Evolutionary conservation across 2,888 invertebrate species (phyloP).

Genomic region (Noctua pronuba): DNA sequence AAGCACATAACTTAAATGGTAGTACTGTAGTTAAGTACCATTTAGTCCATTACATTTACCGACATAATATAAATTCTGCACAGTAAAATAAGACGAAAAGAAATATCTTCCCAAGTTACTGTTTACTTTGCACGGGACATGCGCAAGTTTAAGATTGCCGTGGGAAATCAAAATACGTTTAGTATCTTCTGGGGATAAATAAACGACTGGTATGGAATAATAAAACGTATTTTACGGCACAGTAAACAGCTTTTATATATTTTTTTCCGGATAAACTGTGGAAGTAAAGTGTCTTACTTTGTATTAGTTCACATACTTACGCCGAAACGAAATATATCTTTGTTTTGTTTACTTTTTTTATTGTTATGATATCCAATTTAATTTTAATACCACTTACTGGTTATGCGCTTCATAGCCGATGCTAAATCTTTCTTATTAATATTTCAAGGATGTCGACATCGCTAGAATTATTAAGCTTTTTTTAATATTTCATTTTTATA

Average conservation of each 20-base stretch:
- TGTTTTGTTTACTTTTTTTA: constrained; percentile 5
- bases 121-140: constrained; percentile 59
- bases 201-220: constrained; percentile 62
- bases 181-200: constrained; percentile 64
- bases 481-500: not conserved
- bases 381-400: not conserved
- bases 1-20: not conserved
- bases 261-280: constrained; percentile 40
- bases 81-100: constrained; percentile 31
- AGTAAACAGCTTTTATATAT: constrained; percentile 60
- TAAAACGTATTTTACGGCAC: constrained; percentile 65
- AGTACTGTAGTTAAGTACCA: not conserved
- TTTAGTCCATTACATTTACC: constrained; percentile 8
- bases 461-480: not conserved
- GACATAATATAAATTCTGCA: constrained; percentile 29
- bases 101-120: constrained; percentile 48
- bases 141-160: constrained; percentile 65
- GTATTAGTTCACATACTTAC: constrained; percentile 32
- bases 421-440: not conserved
- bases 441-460: not conserved
- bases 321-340: constrained; percentile 5
- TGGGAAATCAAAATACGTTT: constrained; percentile 69
- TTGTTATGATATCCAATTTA: constrained; percentile 16
- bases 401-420: not conserved
- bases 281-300: constrained; percentile 46